Percentiles rank a stretch among this genome's conserved stretches.
These are phyloP conservation scores for Microcebus ravelobensis DNA, from an alignment of 2,113 vertebrate genomes.

Conservation along the genomic window DNA sequence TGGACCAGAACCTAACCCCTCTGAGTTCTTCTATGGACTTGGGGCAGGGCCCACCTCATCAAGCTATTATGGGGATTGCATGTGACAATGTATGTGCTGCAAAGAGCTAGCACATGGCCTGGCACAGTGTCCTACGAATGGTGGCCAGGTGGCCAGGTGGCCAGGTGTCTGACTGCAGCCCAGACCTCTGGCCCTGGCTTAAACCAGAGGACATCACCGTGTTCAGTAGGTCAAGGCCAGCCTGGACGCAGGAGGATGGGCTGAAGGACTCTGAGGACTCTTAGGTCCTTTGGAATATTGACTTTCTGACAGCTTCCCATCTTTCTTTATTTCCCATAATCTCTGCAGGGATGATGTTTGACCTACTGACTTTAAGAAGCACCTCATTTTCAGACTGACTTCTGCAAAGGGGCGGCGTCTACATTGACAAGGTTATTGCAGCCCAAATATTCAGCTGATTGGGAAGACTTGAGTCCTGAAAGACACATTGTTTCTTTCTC, in stretches of 20 bases:
- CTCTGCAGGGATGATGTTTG: neutral
- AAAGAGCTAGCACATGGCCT: neutral
- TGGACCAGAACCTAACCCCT: neutral
- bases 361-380: neutral
- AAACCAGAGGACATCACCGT: neutral
- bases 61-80: neutral
- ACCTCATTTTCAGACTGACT: neutral
- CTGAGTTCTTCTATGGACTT: neutral
- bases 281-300: neutral
- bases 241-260: neutral
- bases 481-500: neutral
- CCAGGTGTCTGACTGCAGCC: neutral
- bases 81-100: fast-evolving
- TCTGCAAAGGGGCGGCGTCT: neutral
- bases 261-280: neutral
- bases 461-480: neutral
- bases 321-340: neutral
- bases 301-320: neutral
- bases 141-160: neutral
- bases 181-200: neutral
- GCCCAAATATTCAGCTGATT: neutral
- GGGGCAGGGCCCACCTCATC: too few relatives aligned
- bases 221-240: neutral
- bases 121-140: neutral
- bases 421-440: neutral